Evolutionary conservation across 2,797 vertebrate species (phyloP).

Genomic region (Darevskia mixta): DNA sequence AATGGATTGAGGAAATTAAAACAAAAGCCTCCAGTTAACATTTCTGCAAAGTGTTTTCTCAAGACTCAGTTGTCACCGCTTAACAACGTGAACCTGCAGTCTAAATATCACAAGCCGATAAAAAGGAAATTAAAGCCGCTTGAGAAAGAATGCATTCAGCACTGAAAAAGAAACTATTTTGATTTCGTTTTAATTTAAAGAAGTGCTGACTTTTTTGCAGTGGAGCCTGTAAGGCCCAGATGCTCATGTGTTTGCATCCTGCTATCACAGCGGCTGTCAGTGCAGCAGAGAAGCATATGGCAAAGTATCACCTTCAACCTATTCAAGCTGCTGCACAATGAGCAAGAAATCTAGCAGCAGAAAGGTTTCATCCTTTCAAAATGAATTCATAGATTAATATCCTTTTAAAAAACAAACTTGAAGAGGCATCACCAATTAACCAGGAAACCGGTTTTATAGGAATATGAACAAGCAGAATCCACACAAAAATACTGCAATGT

Average conservation of each 20-base stretch:
- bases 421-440: not conserved
- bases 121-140: slow-evolving; percentile 3
- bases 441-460: too few relatives aligned
- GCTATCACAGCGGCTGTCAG: slow-evolving; percentile 13
- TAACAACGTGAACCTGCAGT: not conserved
- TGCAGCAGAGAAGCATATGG: slow-evolving; percentile 15
- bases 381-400: slow-evolving; percentile 2
- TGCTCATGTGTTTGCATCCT: not conserved
- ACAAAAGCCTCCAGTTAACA: not conserved
- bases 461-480: not conserved
- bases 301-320: not conserved
- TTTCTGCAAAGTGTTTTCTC: not conserved
- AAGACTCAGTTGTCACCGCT: not conserved
- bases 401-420: not conserved
- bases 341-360: not conserved
- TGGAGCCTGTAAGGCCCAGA: not conserved
- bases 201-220: not conserved
- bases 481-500: not conserved
- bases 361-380: slow-evolving; percentile 1
- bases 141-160: slow-evolving; percentile 18
- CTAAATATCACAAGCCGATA: not conserved
- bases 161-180: slow-evolving; percentile 18
- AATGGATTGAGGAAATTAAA: not conserved
- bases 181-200: slow-evolving; percentile 1
- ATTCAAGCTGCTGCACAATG: not conserved